Evolutionary conservation across 30 jellyfish, hydroid and myxozoan species (phyloP).

Genomic region (Aurelia sp.): DNA sequence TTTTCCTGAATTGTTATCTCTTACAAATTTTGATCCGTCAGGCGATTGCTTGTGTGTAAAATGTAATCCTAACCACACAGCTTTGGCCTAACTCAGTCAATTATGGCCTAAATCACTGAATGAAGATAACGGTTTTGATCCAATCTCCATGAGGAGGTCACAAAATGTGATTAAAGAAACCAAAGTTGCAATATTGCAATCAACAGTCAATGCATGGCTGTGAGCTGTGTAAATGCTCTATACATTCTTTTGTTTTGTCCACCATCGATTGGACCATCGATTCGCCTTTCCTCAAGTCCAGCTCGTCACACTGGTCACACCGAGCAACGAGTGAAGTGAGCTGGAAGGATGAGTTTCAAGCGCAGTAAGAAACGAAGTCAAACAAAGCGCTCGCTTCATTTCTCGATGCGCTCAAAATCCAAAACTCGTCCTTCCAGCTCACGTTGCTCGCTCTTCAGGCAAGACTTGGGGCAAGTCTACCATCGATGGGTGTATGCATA

Average conservation of each 20-base stretch:
- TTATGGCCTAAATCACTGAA: neutral
- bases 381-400: no score
- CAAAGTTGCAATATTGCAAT: neutral
- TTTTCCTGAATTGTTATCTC: conserved; percentile 45
- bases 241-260: neutral
- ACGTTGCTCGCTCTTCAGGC: no score
- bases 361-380: no score
- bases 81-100: no score
- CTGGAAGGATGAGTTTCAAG: no score
- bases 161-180: conserved; percentile 28
- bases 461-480: no score
- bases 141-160: conserved; percentile 53
- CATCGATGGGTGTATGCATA: no score
- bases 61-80: conserved; percentile 15
- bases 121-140: conserved; percentile 67
- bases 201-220: conserved; percentile 13
- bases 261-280: neutral
- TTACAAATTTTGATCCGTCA: conserved; percentile 54
- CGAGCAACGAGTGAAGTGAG: no score
- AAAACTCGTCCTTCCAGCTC: no score
- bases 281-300: no score
- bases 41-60: conserved; percentile 47
- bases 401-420: no score
- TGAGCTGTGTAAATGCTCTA: neutral
- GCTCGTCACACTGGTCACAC: no score